Conservation (phyloP, 2,113 vertebrate genomes). For the Triplophysa dalaica region DNA sequence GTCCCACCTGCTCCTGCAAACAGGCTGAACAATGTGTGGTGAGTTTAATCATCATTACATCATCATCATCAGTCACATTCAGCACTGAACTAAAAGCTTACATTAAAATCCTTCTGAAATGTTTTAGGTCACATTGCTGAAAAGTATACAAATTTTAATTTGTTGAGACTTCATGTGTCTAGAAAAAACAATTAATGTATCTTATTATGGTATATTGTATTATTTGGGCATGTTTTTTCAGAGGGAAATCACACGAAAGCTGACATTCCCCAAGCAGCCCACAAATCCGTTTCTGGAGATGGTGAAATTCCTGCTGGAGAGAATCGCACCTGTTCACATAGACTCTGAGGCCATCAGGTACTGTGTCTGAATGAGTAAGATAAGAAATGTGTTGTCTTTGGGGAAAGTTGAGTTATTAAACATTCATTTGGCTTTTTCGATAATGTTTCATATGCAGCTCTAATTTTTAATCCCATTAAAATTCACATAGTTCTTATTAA, state of each 20-base stretch:
- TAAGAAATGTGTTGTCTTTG: background rate
- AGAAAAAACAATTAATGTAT: background rate
- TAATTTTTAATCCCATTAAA: too few relatives aligned
- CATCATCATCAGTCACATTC: background rate
- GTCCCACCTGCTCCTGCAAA: constrained; percentile 96
- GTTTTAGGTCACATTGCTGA: background rate
- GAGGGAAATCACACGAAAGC: constrained; percentile 97
- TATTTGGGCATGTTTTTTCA: constrained; percentile 58
- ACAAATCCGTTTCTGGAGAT: constrained; percentile 99
- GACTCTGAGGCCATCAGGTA: constrained; percentile 99
- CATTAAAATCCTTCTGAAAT: background rate
- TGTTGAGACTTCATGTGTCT: background rate
- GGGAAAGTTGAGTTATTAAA: background rate
- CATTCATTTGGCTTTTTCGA: background rate
- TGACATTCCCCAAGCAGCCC: constrained; percentile 97
- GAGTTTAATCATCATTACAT: constrained; percentile 63
- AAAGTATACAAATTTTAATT: background rate
- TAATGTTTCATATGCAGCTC: too few relatives aligned
- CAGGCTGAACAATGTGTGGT: constrained; percentile 98
- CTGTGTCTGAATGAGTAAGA: background rate
- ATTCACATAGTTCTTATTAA: too few relatives aligned
- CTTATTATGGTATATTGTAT: background rate
- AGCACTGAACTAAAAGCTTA: background rate
- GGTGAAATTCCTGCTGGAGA: constrained; percentile 98
- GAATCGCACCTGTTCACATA: constrained; percentile 98